Percentiles rank a stretch among this genome's conserved stretches.
phyloP scores from a whole-genome alignment of 2,888 invertebrate species.

The Vanessa cardui region DNA sequence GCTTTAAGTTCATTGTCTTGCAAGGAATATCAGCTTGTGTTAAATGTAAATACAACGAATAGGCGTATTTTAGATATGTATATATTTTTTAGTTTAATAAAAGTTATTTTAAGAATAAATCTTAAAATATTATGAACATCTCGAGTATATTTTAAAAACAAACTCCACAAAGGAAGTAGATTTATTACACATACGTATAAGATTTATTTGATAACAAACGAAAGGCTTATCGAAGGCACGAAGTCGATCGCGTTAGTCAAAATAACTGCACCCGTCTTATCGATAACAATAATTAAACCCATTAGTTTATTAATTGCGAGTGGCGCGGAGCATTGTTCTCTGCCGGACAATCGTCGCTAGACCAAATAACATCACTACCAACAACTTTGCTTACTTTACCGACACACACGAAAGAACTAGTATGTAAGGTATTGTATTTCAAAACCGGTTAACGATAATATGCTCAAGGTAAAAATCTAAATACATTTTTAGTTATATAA shows the following conservation, averaged over 20 bases:
- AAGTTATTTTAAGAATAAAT: background rate
- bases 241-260: constrained; percentile 75
- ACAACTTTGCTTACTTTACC: constrained; percentile 64
- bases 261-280: constrained; percentile 66
- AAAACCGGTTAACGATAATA: constrained; percentile 50
- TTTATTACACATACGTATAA: constrained; percentile 54
- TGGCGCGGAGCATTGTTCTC: constrained; percentile 71
- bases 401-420: constrained; percentile 59
- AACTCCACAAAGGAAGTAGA: background rate
- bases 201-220: constrained; percentile 66
- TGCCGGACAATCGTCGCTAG: constrained; percentile 74
- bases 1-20: constrained; percentile 48
- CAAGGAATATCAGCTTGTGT: constrained; percentile 5
- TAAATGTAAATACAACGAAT: constrained; percentile 22
- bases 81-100: background rate
- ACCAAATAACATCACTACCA: constrained; percentile 66
- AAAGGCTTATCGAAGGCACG: constrained; percentile 73
- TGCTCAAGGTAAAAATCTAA: constrained; percentile 47
- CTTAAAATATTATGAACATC: background rate
- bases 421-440: constrained; percentile 59
- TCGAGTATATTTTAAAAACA: background rate
- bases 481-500: constrained; percentile 31
- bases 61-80: background rate
- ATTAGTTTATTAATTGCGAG: constrained; percentile 76
- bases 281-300: constrained; percentile 65